A percentile compares a stretch with the other conserved stretches of the same genome.
Evolutionary conservation across 2,113 vertebrate genomes (phyloP).

Genomic region (Silurus glanis): DNA sequence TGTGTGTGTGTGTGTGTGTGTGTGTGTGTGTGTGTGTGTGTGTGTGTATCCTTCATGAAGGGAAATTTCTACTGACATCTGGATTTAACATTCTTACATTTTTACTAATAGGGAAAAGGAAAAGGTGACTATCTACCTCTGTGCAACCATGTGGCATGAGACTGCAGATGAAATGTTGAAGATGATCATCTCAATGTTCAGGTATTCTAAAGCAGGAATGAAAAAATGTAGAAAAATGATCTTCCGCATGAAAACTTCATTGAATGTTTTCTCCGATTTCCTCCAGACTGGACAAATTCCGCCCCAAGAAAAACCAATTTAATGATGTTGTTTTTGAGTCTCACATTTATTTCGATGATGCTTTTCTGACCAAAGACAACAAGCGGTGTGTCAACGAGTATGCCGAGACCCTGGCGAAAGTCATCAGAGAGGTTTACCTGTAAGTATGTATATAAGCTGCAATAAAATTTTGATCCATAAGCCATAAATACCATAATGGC

Average conservation of each 20-base stretch:
- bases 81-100: neutral
- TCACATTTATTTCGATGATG: conserved; percentile 54
- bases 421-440: conserved; percentile 46
- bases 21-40: too few relatives aligned
- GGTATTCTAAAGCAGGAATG: conserved; percentile 55
- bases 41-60: neutral
- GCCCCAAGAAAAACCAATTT: conserved; percentile 45
- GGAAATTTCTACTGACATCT: neutral
- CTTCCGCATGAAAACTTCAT: neutral
- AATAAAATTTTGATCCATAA: neutral
- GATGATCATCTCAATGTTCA: conserved; percentile 73
- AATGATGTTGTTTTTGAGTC: conserved; percentile 39
- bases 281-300: conserved; percentile 68
- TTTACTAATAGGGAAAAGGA: conserved; percentile 1
- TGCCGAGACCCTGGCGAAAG: conserved; percentile 43
- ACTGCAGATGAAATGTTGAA: conserved; percentile 71
- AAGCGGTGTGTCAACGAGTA: conserved; percentile 43
- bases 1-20: too few relatives aligned
- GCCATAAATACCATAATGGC: neutral
- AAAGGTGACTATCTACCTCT: conserved; percentile 50
- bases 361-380: conserved; percentile 33
- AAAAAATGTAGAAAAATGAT: neutral
- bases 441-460: neutral
- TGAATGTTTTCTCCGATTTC: neutral
- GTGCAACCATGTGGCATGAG: conserved; percentile 78